Percentiles rank a stretch among this genome's conserved stretches.
Conservation (phyloP, 2,888 invertebrate species). For the Parthenolecanium corni region DNA sequence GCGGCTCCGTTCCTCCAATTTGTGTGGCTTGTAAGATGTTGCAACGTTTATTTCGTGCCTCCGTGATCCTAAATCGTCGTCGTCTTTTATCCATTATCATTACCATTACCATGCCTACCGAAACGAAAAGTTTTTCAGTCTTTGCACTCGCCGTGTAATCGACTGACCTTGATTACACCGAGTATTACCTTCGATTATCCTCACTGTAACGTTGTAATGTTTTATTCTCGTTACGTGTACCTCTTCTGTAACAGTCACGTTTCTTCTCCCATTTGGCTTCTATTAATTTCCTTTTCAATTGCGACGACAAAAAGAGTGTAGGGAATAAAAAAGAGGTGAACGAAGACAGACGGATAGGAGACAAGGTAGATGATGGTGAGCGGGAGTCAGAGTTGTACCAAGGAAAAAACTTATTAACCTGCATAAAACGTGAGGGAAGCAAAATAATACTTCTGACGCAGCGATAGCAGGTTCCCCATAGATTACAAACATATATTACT, state of each 20-base stretch:
- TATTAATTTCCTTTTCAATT: constrained; percentile 1
- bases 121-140: constrained; percentile 1
- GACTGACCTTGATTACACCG: neutral
- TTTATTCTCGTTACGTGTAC: neutral
- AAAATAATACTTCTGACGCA: too few species aligned
- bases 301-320: neutral
- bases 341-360: too few species aligned
- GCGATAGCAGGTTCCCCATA: too few species aligned
- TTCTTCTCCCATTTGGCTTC: neutral
- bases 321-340: too few species aligned
- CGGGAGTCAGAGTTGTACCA: too few species aligned
- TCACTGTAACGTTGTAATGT: neutral
- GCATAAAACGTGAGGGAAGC: too few species aligned
- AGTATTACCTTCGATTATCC: constrained; percentile 2
- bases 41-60: neutral
- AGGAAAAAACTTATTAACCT: too few species aligned
- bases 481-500: too few species aligned
- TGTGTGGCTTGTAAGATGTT: too few species aligned
- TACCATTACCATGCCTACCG: neutral
- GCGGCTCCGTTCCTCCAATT: too few species aligned
- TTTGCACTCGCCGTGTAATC: neutral
- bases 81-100: neutral
- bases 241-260: neutral
- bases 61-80: neutral
- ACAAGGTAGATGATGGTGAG: too few species aligned